Conservation (phyloP, 2,888 invertebrate species). For the Standfussiana lucernea region DNA sequence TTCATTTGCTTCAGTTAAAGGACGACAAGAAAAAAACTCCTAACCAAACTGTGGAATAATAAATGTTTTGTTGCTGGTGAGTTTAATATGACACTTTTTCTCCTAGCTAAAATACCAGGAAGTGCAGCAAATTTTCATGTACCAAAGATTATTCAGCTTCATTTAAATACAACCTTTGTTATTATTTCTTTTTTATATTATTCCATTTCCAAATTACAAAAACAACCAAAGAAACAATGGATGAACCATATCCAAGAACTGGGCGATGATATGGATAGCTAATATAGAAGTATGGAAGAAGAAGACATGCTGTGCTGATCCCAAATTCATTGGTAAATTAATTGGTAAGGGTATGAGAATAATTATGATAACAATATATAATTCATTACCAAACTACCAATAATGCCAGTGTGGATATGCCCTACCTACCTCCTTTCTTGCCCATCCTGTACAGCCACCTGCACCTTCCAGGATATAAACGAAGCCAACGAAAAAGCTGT, state of each 20-base stretch:
- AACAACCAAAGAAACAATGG: not conserved
- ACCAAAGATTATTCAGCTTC: not conserved
- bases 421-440: too few species aligned
- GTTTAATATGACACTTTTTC: not conserved
- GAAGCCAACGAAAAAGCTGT: too few species aligned
- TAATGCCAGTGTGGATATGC: too few species aligned
- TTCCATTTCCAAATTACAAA: not conserved
- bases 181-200: not conserved
- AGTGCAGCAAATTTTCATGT: not conserved
- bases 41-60: not conserved
- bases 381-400: not conserved
- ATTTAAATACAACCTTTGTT: too few species aligned
- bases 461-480: too few species aligned
- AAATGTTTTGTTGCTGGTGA: not conserved
- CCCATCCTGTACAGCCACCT: too few species aligned
- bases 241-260: not conserved
- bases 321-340: too few species aligned
- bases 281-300: not conserved
- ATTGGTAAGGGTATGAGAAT: not conserved
- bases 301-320: not conserved
- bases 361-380: not conserved
- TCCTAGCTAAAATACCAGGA: not conserved
- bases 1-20: not conserved
- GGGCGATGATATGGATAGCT: not conserved
- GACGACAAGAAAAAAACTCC: not conserved